Evolutionary conservation across 1,140 invertebrate species (phyloP).

Genomic region (Cylas formicarius): DNA sequence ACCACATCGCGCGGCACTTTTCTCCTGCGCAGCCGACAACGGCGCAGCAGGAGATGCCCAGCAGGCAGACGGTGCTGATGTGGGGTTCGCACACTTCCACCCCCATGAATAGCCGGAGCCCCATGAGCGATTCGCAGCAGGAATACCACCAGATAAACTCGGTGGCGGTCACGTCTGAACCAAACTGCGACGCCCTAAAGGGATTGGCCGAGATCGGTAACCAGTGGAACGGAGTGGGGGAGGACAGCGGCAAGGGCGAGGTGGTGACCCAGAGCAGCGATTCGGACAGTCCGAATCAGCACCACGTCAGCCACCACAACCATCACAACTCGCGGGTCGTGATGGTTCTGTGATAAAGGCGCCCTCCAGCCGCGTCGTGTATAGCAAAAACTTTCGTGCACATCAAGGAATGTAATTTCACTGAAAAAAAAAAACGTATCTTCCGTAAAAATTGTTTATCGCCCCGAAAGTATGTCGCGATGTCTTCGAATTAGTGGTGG

Average conservation of each 20-base stretch:
- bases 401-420: neutral
- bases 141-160: conserved; percentile 19
- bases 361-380: conserved; percentile 32
- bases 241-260: conserved; percentile 26
- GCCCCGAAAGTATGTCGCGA: neutral
- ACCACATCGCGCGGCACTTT: conserved; percentile 46
- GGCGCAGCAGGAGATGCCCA: conserved; percentile 44
- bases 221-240: conserved; percentile 38
- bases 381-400: conserved; percentile 10
- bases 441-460: neutral
- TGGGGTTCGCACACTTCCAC: conserved; percentile 52
- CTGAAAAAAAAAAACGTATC: neutral
- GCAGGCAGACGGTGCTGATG: conserved; percentile 79
- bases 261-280: conserved; percentile 29
- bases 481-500: neutral
- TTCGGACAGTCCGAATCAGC: conserved; percentile 37
- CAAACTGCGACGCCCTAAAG: conserved; percentile 48
- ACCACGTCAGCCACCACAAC: conserved; percentile 38
- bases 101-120: conserved; percentile 18
- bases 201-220: conserved; percentile 50
- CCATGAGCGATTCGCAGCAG: conserved; percentile 13
- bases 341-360: conserved; percentile 43
- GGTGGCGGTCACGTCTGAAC: conserved; percentile 33
- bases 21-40: conserved; percentile 34
- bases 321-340: conserved; percentile 41